Conservation (phyloP, 1,140 invertebrate genomes). For the Papilio polytes region DNA sequence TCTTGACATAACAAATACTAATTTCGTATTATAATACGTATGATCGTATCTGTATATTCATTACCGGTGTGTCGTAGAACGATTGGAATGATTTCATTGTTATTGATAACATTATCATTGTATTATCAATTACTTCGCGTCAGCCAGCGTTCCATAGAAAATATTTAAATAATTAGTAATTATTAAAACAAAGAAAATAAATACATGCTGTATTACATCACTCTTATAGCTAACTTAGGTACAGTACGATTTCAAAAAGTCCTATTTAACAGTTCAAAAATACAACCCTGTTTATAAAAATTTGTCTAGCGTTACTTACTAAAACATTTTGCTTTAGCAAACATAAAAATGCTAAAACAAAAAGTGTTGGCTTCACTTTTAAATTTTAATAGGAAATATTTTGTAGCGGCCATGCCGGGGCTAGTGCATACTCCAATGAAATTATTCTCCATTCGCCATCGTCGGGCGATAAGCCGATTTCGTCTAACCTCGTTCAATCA, state of each 20-base stretch:
- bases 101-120: constrained; percentile 44
- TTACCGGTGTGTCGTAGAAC: constrained; percentile 46
- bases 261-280: background rate
- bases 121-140: constrained; percentile 30
- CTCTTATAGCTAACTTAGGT: too few species aligned
- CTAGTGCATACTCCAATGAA: constrained; percentile 55
- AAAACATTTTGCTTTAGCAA: background rate
- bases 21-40: constrained; percentile 29
- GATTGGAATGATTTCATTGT: constrained; percentile 56
- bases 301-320: background rate
- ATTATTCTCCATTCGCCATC: constrained; percentile 64
- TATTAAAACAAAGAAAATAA: constrained; percentile 16
- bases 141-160: constrained; percentile 12
- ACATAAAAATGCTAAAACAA: background rate
- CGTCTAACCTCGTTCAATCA: constrained; percentile 76
- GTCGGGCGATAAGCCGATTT: constrained; percentile 73
- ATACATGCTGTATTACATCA: background rate
- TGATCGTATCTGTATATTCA: constrained; percentile 44
- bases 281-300: background rate
- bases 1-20: constrained; percentile 34
- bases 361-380: constrained; percentile 1
- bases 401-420: background rate
- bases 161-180: constrained; percentile 36
- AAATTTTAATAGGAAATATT: constrained; percentile 28
- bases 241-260: too few species aligned